These are phyloP conservation scores for Adela reaumurella DNA, from an alignment of 2,888 invertebrate species.

Conservation along the genomic window DNA sequence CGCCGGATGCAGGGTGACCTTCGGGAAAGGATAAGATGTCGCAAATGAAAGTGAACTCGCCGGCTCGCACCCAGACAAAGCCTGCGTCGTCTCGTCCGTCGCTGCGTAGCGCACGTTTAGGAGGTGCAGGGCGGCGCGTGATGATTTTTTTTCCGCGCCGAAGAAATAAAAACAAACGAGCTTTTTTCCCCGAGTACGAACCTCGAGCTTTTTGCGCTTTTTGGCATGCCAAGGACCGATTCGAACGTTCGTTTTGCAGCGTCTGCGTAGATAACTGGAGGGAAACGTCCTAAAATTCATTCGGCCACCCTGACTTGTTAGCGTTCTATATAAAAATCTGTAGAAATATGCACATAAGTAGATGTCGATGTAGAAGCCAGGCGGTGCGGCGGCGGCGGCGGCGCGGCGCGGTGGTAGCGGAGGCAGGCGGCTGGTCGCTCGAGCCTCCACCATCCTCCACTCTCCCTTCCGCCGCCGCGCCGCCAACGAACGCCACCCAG, in stretches of 20 bases:
- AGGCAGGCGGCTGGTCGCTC: conserved; percentile 17
- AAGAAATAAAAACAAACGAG: conserved; percentile 56
- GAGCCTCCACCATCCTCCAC: background rate
- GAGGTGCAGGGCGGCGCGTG: conserved; percentile 55
- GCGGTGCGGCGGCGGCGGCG: conserved; percentile 24
- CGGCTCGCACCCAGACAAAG: conserved; percentile 47
- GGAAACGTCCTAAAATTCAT: background rate
- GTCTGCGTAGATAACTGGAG: background rate
- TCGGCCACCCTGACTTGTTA: background rate
- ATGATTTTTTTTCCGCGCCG: conserved; percentile 47
- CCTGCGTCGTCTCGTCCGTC: conserved; percentile 48
- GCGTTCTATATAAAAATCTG: background rate
- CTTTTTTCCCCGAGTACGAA: conserved; percentile 18
- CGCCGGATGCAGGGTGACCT: conserved; percentile 45
- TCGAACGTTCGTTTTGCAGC: background rate
- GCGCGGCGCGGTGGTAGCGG: conserved; percentile 24
- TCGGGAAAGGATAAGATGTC: conserved; percentile 51
- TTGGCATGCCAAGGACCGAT: background rate
- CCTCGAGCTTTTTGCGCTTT: background rate
- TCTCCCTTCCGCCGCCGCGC: background rate
- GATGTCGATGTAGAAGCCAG: conserved; percentile 19
- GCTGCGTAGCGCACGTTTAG: conserved; percentile 58
- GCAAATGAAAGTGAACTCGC: conserved; percentile 58
- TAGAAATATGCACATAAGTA: background rate
- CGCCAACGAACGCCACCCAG: conserved; percentile 17